Evolutionary conservation across 2,113 vertebrate species (phyloP).

Genomic region (Halcyon malimbica): DNA sequence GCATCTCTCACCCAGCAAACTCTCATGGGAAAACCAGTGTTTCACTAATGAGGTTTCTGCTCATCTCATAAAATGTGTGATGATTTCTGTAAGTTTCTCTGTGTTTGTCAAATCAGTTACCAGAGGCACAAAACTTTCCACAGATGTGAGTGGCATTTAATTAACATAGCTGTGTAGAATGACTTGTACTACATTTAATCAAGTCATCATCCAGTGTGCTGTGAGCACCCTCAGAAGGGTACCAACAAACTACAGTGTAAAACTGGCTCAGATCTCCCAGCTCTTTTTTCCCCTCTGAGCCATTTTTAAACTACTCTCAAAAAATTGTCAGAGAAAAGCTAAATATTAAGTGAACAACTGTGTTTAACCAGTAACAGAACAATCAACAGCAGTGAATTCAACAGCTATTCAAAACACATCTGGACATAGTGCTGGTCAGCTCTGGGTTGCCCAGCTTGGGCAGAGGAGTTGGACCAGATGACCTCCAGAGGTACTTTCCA

Average conservation of each 20-base stretch:
- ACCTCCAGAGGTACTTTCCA: background rate
- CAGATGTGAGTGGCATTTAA: conserved; percentile 23
- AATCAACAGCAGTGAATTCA: background rate
- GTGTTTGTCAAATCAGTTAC: background rate
- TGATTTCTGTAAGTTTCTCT: background rate
- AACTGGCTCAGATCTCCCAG: background rate
- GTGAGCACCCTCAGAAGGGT: background rate
- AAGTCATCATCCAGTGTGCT: background rate
- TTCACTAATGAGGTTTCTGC: background rate
- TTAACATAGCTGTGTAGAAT: background rate
- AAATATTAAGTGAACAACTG: background rate
- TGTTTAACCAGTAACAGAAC: background rate
- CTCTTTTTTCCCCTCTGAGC: background rate
- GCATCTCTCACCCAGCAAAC: background rate
- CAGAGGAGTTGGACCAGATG: background rate
- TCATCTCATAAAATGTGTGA: background rate
- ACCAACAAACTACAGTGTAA: background rate
- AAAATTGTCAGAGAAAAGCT: background rate
- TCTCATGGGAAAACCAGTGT: background rate
- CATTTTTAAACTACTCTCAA: background rate
- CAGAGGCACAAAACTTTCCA: background rate
- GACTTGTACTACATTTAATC: background rate
- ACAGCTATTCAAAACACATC: background rate
- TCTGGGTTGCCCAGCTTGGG: background rate
- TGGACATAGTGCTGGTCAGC: background rate